These are phyloP conservation scores for Ichneumon xanthorius DNA, from an alignment of 2,888 invertebrate species.

Conservation along the genomic window DNA sequence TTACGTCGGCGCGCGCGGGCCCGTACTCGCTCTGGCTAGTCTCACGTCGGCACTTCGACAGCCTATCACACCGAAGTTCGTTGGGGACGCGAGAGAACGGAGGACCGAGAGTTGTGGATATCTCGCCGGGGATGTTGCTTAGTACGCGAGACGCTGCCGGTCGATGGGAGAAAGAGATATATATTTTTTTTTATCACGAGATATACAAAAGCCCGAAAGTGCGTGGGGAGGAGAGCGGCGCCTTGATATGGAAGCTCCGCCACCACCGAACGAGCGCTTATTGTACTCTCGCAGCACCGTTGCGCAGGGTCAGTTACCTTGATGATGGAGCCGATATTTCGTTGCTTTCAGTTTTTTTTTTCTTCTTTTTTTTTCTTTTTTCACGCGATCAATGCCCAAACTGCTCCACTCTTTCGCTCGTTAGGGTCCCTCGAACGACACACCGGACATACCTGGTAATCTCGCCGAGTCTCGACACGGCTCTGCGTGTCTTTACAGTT, in stretches of 20 bases:
- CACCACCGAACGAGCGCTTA: conserved; percentile 57
- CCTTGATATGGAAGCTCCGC: conserved; percentile 58
- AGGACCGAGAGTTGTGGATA: conserved; percentile 21
- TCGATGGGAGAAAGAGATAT: conserved; percentile 1
- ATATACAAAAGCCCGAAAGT: conserved; percentile 12
- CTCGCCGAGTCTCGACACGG: conserved; percentile 17
- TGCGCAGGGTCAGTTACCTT: conserved; percentile 84
- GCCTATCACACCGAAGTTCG: conserved; percentile 36
- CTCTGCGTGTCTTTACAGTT: neutral
- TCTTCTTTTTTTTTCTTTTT: conserved; percentile 16
- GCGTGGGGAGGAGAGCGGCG: conserved; percentile 8
- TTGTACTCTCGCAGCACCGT: conserved; percentile 75
- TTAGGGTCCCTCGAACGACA: conserved; percentile 19
- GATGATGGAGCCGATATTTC: conserved; percentile 62
- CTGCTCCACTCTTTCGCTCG: neutral
- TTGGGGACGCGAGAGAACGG: neutral
- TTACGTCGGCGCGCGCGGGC: neutral
- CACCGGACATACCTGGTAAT: conserved; percentile 28
- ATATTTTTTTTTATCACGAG: neutral
- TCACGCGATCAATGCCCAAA: neutral
- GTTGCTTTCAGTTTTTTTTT: conserved; percentile 24
- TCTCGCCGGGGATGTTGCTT: neutral
- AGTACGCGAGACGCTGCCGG: neutral
- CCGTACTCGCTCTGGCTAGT: neutral
- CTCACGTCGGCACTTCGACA: neutral